phyloP scores from a whole-genome alignment of 2,888 invertebrate genomes.

The Melinopterus prodromus region DNA sequence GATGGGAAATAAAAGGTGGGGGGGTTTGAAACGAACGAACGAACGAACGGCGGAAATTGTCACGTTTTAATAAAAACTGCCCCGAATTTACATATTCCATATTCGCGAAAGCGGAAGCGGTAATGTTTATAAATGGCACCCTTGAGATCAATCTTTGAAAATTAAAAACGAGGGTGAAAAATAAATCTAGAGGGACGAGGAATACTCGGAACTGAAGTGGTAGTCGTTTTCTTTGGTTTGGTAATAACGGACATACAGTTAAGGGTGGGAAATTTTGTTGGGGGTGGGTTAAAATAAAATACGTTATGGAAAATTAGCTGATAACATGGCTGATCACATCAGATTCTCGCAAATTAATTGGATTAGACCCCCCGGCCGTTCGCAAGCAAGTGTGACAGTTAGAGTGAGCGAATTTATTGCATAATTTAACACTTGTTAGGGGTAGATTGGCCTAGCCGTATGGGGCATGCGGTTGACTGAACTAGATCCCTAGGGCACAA shows the following conservation, averaged over 20 bases:
- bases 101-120: not conserved
- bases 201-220: no score
- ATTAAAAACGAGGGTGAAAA: not conserved
- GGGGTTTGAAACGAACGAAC: not conserved
- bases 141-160: not conserved
- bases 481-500: not conserved
- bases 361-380: not conserved
- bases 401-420: not conserved
- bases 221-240: not conserved
- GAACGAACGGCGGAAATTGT: not conserved
- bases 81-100: not conserved
- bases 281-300: no score
- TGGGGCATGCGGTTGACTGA: not conserved
- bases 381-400: not conserved
- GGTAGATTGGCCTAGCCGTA: not conserved
- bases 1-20: not conserved
- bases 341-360: not conserved
- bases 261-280: no score
- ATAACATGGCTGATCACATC: not conserved
- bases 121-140: not conserved
- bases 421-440: not conserved
- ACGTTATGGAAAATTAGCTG: not conserved
- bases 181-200: not conserved
- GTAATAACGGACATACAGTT: no score
- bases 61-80: slow-evolving; percentile 4